Evolutionary conservation across 2,113 vertebrate species (phyloP), one percentile per base, ranked within the genome.

Genomic region (Tichodroma muraria): DNA sequence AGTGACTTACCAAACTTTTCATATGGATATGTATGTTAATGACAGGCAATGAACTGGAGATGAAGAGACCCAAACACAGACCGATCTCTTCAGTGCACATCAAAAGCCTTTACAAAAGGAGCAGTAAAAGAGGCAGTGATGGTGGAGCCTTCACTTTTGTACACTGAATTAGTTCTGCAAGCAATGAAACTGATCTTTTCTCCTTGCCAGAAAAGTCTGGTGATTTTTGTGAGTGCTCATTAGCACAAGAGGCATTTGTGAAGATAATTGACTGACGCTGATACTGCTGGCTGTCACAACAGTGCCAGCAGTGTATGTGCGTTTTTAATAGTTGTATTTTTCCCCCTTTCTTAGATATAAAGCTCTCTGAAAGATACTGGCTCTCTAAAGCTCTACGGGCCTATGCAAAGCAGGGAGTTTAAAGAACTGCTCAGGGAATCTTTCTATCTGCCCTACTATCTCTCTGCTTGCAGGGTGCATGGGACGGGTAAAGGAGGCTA

Each of bases 1-100:
- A 98, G 97, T 98, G 99, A 99, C 98, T 99, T 99, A 98, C 98
- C 98, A 98, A 98, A 99, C 99, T 99, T 99, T 99, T 99, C 99
- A 99, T 99, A 99, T 99, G 99, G 99, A 99, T 99, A 99, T 99
- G 98, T 99, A 99, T 99, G 99, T 99, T 99, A 99, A 99, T 99
- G 98, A 98, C 98, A 98, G 98, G 98, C 99, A 99, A 99, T 99
- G 99, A 99, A 99, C 98, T 99, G 99, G 98, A 98, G 98, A 98
- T 99, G 99, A 99, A 99, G 99, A 99, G 98, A 98, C 98, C 98
- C 98, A 98, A 99, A 98, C 98, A 98, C 98, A 98, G 98, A 98
- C 98, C 98, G 97, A 97, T 98, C 99, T 99, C 99, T 98, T 99
- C 98, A 99, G 98, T 96, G 98, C 98, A 99, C 99, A 99, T 99